Evolutionary conservation across 2,797 vertebrate genomes (phyloP), one percentile per base, ranked within the genome.

Genomic region (Aselliscus stoliczkanus): DNA sequence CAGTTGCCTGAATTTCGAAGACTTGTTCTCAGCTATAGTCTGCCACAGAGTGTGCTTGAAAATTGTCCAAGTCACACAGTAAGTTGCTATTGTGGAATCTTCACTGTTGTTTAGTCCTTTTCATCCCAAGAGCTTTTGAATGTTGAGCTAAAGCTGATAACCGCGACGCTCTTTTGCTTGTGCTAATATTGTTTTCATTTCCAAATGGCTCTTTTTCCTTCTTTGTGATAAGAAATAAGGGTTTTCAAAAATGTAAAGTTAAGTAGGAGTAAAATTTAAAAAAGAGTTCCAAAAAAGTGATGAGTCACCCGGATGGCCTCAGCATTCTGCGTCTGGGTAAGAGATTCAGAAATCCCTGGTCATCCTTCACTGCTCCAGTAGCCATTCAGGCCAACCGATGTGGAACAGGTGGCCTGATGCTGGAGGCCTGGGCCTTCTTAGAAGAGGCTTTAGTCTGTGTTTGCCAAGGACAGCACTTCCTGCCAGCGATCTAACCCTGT

Each of bases 1-100:
- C 99, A 99, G 97, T 98, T 99, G 97, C 99, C 99, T 4, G 99
- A 99, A 84, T 99, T 99, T 97, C 99, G 99, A 97, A 99, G 99
- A 73, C 98, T 99, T 88, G 99, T 99, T 86, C 99, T 99, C 94
- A 99, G 99, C 97, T 99, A 99, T 97, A 98, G 98, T 56, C 98
- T 99, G 91, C 99, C 99, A 1, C 99, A 99, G 88, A 98, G 97
- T 0, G 80, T 99, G 1, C 98, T 99, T 96, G 99, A 99, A 97
- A 99, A 97, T 93, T 99, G 99, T 94, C 98, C 95, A 82, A 99
- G 98, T 97, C 99, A 98, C 88, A 98, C 99, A 25, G 99, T 99
- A 98, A 99, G 99, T 99, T 87, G 42, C 54, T 27, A 0, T 42
- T 4, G 11, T 69, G 12, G 5, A 31, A 1, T 31, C 76, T 29